Conservation (phyloP, 2,888 invertebrate genomes). For the Eumacrocentrus americanus region DNA sequence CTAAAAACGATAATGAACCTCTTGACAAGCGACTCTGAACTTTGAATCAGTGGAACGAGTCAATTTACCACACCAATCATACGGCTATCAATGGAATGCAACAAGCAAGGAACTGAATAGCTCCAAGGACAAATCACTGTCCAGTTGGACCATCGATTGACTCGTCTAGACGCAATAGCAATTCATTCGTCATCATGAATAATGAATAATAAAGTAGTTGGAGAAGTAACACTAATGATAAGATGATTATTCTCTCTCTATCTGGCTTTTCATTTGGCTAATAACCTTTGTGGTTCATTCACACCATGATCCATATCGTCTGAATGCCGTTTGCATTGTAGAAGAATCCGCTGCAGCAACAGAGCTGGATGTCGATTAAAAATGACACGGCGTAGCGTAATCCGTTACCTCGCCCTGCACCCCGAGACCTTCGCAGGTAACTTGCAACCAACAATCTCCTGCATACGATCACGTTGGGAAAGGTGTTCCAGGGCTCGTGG, state of each 20-base stretch:
- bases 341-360: conserved; percentile 5
- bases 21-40: conserved; percentile 5
- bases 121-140: not conserved
- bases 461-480: conserved; percentile 26
- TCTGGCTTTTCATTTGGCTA: too few relatives aligned
- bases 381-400: conserved; percentile 7
- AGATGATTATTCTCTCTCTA: not conserved
- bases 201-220: not conserved
- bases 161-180: too few relatives aligned
- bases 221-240: not conserved
- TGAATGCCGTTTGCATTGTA: not conserved
- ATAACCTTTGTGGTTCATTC: too few relatives aligned
- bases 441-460: conserved; percentile 6
- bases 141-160: too few relatives aligned
- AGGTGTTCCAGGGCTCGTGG: conserved; percentile 18
- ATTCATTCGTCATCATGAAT: not conserved
- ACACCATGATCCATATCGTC: not conserved
- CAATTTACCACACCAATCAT: not conserved
- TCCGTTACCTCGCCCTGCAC: conserved; percentile 12
- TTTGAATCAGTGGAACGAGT: conserved; percentile 1
- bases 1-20: not conserved
- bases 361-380: conserved; percentile 5
- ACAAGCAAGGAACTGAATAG: not conserved
- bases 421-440: conserved; percentile 19
- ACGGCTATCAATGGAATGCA: not conserved